Base-by-base conservation (phyloP, 2,888 invertebrate species). In the Malacosoma neustria region DNA sequence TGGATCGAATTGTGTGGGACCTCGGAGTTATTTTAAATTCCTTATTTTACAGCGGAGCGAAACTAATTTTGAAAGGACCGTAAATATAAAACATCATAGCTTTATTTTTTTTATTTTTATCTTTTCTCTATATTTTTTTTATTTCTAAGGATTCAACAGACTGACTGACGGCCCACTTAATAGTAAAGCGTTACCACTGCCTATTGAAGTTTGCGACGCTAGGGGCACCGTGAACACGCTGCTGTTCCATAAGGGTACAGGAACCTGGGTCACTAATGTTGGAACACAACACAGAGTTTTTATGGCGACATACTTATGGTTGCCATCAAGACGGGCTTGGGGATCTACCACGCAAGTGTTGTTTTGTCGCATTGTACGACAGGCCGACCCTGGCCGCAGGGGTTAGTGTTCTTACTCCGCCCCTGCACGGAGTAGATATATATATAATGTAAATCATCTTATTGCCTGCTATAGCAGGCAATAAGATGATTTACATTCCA, bases 1-100 rank as follows among this genome's bases (percentile, higher is more conserved):
- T 43, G 47, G 36, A 44, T 43, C 49, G 47, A 50, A 54, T 51
- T 43, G 44, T 46, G 51, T 44, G 46, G 45, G 48, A 42, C 40
- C 35, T 35, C 29, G 45, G 47, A 38, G 42, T 48, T 48, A 48
- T 43, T 48, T 43, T 42, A 34, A 47, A 46, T 40, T 37, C 39
- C 33, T 34, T 22, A 9, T 2, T n/a, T 22, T 22, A 22, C 9
- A 22, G 22, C 22, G 22, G 38, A 49, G 37, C 42, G 49, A 43
- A 48, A 22, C 22, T 9, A 22, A 22, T 22, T 22, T 22, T 22
- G 9, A 22, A 22, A 22, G 6, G 22, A 22, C 9, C 22, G 4
- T 22, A 22, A 22, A 22, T 22, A 22, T 9, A 2, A 22, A n/a
- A n/a, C n/a, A n/a, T n/a, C n/a, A n/a, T n/a, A n/a, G n/a, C n/a